These are phyloP conservation scores for Mamestra brassicae DNA, from an alignment of 2,888 invertebrate genomes.

Conservation along the genomic window DNA sequence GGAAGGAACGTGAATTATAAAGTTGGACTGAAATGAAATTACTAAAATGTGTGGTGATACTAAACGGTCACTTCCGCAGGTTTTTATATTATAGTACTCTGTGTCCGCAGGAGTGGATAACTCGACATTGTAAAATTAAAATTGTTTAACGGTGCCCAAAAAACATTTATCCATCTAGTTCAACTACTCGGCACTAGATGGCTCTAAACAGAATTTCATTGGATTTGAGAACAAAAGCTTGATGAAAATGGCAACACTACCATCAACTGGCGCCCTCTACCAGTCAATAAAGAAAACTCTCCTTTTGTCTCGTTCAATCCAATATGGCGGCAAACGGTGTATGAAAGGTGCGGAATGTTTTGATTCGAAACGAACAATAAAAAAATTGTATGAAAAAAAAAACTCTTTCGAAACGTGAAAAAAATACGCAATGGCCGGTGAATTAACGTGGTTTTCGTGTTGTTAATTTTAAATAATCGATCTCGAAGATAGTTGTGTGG, in stretches of 20 bases:
- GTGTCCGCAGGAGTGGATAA: too few species aligned
- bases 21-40: too few species aligned
- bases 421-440: constrained; percentile 81
- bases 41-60: too few species aligned
- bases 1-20: too few species aligned
- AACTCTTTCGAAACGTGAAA: constrained; percentile 74
- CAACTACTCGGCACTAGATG: constrained; percentile 64
- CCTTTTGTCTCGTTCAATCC: constrained; percentile 88
- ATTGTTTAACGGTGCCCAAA: too few species aligned
- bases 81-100: too few species aligned
- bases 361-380: constrained; percentile 86
- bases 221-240: constrained; percentile 35
- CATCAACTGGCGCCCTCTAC: constrained; percentile 74
- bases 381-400: constrained; percentile 72
- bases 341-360: constrained; percentile 90
- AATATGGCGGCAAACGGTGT: constrained; percentile 90
- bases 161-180: background rate
- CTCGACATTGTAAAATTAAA: too few species aligned
- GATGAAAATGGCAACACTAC: constrained; percentile 73
- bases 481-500: constrained; percentile 76
- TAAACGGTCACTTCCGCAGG: too few species aligned
- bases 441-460: constrained; percentile 75
- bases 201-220: constrained; percentile 17
- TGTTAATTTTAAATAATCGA: constrained; percentile 74
- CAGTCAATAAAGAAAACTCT: constrained; percentile 70